Conservation (phyloP, 2,888 invertebrate species). For the Autographa pulchrina region DNA sequence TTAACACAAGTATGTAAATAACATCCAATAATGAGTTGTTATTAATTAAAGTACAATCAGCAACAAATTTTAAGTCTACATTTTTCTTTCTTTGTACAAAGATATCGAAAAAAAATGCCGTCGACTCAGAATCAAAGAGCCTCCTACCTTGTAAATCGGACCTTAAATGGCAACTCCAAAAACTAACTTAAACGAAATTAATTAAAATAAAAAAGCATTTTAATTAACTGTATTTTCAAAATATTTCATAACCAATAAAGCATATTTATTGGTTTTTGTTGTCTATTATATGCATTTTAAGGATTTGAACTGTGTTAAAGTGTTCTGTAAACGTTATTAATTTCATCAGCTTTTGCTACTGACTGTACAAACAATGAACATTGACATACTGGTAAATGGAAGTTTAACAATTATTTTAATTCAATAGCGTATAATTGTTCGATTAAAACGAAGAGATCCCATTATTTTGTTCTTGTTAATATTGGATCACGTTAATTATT, state of each 20-base stretch:
- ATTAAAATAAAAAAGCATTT: too few species aligned
- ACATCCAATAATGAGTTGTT: slow-evolving; percentile 23
- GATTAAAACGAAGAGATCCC: neutral
- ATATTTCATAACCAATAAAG: too few species aligned
- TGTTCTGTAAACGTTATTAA: neutral
- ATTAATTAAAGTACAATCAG: slow-evolving; percentile 27
- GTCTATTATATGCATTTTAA: too few species aligned
- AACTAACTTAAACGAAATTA: too few species aligned
- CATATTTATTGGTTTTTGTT: too few species aligned
- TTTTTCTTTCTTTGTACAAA: too few species aligned
- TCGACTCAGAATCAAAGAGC: too few species aligned
- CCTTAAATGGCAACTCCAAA: too few species aligned
- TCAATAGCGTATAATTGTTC: neutral
- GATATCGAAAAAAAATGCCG: too few species aligned
- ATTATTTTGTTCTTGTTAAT: neutral
- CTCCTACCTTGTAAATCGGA: too few species aligned
- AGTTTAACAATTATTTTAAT: neutral
- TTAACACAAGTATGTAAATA: slow-evolving; percentile 23
- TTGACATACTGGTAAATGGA: neutral
- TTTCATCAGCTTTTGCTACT: neutral
- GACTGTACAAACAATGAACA: neutral
- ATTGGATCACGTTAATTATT: neutral
- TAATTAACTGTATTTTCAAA: too few species aligned
- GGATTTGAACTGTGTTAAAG: too few species aligned
- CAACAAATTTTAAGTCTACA: neutral